Evolutionary conservation across 1,140 invertebrate genomes (phyloP).

Genomic region (Leptinotarsa defecta): DNA sequence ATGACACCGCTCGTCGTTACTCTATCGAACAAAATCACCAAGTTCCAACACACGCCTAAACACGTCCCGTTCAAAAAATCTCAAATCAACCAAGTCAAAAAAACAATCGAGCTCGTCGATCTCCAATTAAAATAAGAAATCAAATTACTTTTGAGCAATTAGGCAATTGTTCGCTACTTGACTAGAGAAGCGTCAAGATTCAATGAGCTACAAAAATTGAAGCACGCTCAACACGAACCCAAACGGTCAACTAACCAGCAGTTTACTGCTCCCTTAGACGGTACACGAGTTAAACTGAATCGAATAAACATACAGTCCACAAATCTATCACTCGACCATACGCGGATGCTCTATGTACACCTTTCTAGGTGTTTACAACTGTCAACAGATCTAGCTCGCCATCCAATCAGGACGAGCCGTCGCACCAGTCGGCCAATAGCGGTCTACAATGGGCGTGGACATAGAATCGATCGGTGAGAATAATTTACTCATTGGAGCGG

Average conservation of each 20-base stretch:
- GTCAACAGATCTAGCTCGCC: constrained; percentile 36
- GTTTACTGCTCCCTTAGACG: constrained; percentile 24
- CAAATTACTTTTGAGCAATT: constrained; percentile 49
- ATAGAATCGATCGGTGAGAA: constrained; percentile 45
- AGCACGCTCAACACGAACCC: constrained; percentile 18
- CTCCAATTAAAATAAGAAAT: background rate
- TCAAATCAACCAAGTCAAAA: background rate
- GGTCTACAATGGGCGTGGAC: constrained; percentile 35
- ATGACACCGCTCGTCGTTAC: background rate
- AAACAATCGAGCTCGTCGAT: background rate
- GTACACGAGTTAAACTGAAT: constrained; percentile 39
- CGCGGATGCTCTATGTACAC: constrained; percentile 39
- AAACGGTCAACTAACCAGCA: constrained; percentile 27
- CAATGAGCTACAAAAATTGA: constrained; percentile 39
- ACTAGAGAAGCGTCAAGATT: constrained; percentile 40
- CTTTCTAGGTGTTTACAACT: constrained; percentile 51
- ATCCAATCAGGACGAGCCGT: constrained; percentile 40
- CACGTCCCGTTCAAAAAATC: background rate
- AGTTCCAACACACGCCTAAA: background rate
- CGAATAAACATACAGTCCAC: constrained; percentile 28
- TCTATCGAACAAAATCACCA: constrained; percentile 12
- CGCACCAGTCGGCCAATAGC: constrained; percentile 38
- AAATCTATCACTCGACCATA: constrained; percentile 41
- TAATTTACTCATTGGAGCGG: constrained; percentile 52
- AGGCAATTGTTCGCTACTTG: constrained; percentile 46